Base-by-base conservation (phyloP, 2,113 vertebrate genomes). In the Ptilonorhynchus violaceus region DNA sequence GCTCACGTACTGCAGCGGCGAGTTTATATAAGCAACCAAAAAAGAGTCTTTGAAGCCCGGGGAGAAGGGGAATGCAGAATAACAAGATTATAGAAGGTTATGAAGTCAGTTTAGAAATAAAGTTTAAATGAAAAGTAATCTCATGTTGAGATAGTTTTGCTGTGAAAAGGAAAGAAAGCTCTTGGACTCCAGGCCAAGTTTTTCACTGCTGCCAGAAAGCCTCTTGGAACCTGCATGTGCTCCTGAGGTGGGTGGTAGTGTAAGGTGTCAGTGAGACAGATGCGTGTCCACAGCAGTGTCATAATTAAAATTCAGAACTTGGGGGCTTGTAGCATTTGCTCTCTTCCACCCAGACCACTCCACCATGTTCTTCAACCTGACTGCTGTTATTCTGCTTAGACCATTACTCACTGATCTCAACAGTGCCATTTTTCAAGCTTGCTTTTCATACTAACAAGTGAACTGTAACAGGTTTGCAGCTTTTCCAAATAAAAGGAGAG, bases 391-490 rank as follows among this genome's bases (percentile, higher is more conserved):
- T 74, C 46, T n/a, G 27, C 75, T 58, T 83, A 77, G 58, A 73
- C 42, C 22, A 7, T 63, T 94, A 59, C 52, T 74, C 50, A n/a
- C 31, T 74, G 59, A 33, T 83, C 23, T 72, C 56, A 72, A 53
- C 35, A 30, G 68, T 35, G 60, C 25, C 74, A 66, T 91, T 92
- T 95, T 90, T 64, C 39, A 75, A 47, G 64, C 56, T 88, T 63
- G 68, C 52, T 90, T 88, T 93, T 94, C 76, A 35, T 74, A 64
- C 68, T 15, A 58, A 69, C 83, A 86, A 78, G 73, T 75, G 80
- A 89, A 75, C 60, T 96, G 68, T 90, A 86, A 67, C 90, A 95
- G 47, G 90, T 96, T 95, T 78, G 82, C 73, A 85, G 91, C 78
- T 93, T 87, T 89, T 89, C 76, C 83, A 91, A 92, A 90, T 91